Base-by-base conservation (phyloP, 2,888 invertebrate species). In the Tenthredo amoena region DNA sequence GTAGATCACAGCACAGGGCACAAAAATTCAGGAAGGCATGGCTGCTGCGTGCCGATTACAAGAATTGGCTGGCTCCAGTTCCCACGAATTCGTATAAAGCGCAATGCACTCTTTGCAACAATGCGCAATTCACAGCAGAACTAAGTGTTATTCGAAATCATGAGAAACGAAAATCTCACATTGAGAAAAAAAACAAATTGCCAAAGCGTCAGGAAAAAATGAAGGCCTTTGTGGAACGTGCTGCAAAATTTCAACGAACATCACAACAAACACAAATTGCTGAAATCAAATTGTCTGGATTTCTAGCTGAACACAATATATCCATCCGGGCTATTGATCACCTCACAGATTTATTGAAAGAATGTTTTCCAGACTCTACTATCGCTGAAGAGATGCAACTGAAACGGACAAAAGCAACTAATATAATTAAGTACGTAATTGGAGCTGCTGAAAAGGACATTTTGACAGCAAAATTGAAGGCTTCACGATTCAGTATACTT, bases 361-460 rank as follows among this genome's bases (percentile, higher is more conserved):
- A 87, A 26, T 81, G 87, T 85, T 87, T 90, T 83, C 85, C 88
- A 10, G 90, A 91, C 88, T 91, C 87, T 2, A 71, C 89, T 88
- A 88, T 90, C 84, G 76, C 88, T 0, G 50, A 89, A 77, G 86
- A 88, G 83, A 85, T 90, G 50, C 82, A 88, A 84, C 62, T 91
- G 12, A 89, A 89, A 83, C 84, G 88, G 76, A 90, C 88, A 4
- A 89, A 90, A 87, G 85, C 86, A 26, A 87, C 88, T 84, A 86
- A 58, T 10, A 84, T 90, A 26, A 86, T 89, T 21, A 88, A 86
- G 68, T 89, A 90, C 83, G 90, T 90, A 7, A 86, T 91, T 76
- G 90, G 88, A 26, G 84, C 83, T 37, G 58, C 84, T 72, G 88
- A 89, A 86, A 91, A 91, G 86, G 86, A 88, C 86, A 86, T 79